Evolutionary conservation across 2,113 vertebrate genomes (phyloP).

Genomic region (Gnathonemus longibarbis): DNA sequence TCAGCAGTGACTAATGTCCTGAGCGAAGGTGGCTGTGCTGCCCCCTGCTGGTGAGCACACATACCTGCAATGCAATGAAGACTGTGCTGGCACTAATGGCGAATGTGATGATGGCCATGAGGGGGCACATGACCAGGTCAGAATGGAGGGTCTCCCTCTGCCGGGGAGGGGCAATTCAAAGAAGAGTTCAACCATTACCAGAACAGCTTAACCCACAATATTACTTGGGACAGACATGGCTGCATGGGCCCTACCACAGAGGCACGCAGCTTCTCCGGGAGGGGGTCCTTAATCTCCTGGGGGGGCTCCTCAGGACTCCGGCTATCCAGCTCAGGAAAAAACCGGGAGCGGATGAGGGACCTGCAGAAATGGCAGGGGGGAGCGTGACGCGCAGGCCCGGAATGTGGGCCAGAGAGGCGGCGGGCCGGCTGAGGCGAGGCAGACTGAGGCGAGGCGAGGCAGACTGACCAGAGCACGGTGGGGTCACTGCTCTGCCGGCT

Average conservation of each 20-base stretch:
- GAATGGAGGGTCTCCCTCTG: constrained; percentile 82
- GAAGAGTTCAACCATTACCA: neutral
- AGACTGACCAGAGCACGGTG: constrained; percentile 74
- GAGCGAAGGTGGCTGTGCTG: neutral
- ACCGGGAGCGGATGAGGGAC: constrained; percentile 74
- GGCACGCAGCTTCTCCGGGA: constrained; percentile 76
- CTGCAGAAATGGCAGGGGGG: constrained; percentile 39
- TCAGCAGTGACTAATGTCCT: neutral
- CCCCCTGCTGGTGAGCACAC: constrained; percentile 26
- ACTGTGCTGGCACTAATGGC: constrained; percentile 87
- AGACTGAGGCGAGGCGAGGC: no score
- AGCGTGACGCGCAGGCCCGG: neutral
- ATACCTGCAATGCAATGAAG: constrained; percentile 83
- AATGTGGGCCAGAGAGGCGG: neutral
- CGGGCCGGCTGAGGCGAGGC: no score
- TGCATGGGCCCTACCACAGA: constrained; percentile 67
- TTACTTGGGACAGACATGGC: neutral
- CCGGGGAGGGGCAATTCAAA: neutral
- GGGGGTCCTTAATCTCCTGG: constrained; percentile 75
- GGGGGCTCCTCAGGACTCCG: constrained; percentile 70
- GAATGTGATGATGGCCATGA: constrained; percentile 81
- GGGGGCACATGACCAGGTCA: constrained; percentile 78
- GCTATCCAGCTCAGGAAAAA: constrained; percentile 76
- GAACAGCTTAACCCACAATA: neutral
- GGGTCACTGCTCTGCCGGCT: constrained; percentile 86